These are phyloP conservation scores for Gonocerus acuteangulatus DNA, from an alignment of 2,888 invertebrate species.

Conservation along the genomic window DNA sequence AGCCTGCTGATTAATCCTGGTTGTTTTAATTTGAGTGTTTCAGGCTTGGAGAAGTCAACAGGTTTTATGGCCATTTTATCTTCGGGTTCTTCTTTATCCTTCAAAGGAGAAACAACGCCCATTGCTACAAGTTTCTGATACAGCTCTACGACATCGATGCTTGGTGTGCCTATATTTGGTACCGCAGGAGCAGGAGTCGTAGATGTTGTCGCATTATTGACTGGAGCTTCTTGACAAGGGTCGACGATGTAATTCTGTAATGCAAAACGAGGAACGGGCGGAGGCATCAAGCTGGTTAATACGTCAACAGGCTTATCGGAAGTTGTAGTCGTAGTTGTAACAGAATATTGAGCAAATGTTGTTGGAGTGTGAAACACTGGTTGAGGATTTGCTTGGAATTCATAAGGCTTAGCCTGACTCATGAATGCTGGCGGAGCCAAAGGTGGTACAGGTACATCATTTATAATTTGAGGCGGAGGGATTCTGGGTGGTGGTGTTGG, in stretches of 20 bases:
- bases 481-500: conserved; percentile 31
- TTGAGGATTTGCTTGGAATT: background rate
- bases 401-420: background rate
- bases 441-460: background rate
- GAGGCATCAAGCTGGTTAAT: conserved; percentile 57
- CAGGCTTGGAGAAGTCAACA: conserved; percentile 60
- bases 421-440: conserved; percentile 17
- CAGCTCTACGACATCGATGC: conserved; percentile 69
- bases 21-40: conserved; percentile 70
- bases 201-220: conserved; percentile 22
- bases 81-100: conserved; percentile 17
- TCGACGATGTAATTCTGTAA: conserved; percentile 41
- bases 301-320: conserved; percentile 48
- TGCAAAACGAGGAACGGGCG: conserved; percentile 50
- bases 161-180: conserved; percentile 32
- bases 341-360: conserved; percentile 1
- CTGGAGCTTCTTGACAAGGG: conserved; percentile 39
- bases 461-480: background rate
- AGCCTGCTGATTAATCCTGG: conserved; percentile 44
- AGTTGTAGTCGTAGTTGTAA: background rate
- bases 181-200: conserved; percentile 37
- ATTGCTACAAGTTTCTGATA: conserved; percentile 78
- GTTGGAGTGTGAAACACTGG: conserved; percentile 21
- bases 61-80: conserved; percentile 47
- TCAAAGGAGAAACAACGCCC: conserved; percentile 57